A percentile compares a stretch with the other conserved stretches of the same genome.
phyloP scores from a whole-genome alignment of 92 coral and sea anemone genomes.

The Bergia sp. region DNA sequence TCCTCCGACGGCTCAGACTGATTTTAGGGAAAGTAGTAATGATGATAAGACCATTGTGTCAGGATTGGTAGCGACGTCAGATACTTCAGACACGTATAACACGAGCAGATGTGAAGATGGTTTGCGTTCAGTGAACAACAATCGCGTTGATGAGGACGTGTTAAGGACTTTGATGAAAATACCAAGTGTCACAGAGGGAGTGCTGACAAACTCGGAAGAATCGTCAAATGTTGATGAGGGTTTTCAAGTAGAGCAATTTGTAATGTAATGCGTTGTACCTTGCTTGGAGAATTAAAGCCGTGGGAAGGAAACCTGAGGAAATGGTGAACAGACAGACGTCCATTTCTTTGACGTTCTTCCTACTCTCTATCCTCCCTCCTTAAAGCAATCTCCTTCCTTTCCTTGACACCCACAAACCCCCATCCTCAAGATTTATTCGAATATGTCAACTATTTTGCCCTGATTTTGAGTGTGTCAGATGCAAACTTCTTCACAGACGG shows the following conservation, averaged over 20 bases:
- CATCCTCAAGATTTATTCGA: neutral
- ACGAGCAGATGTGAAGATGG: neutral
- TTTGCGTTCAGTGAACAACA: neutral
- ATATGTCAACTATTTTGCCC: too few species aligned
- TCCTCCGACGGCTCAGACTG: neutral
- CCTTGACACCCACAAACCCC: neutral
- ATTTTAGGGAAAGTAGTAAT: neutral
- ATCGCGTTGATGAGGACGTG: neutral
- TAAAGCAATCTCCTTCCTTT: neutral
- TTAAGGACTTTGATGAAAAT: neutral
- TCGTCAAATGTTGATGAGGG: neutral
- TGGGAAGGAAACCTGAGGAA: neutral
- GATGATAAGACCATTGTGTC: neutral
- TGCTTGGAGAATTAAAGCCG: neutral
- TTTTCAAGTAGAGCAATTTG: neutral
- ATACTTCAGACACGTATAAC: neutral
- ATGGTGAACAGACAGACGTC: neutral
- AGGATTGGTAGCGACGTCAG: neutral
- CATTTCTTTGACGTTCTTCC: neutral
- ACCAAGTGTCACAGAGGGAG: neutral
- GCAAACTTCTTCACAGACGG: too few species aligned
- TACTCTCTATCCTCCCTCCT: neutral
- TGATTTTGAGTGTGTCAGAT: too few species aligned
- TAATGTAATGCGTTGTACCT: neutral
- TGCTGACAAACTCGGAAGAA: neutral